Base-by-base conservation (phyloP, 1,140 invertebrate genomes). In the Pseudomyrmex concolor region DNA sequence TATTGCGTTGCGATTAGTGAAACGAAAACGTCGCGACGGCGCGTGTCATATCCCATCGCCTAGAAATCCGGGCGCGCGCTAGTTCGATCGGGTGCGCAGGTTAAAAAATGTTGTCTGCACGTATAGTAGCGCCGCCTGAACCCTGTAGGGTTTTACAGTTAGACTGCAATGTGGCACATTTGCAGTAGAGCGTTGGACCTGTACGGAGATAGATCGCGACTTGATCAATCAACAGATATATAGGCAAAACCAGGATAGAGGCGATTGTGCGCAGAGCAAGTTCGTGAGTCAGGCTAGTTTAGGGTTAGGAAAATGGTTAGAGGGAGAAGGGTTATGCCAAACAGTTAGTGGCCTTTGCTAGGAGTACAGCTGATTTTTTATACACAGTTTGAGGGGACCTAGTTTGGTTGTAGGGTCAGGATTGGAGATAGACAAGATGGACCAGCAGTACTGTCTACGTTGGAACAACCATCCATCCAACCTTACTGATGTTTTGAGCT, bases 401-500 rank as follows among this genome's bases (percentile, higher is more conserved):
- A 89, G 92, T 93, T 93, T 93, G 91, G 86, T 93, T 94, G 86
- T 92, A 94, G 93, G 92, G 92, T 91, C 89, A 91, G 91, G 92
- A 93, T 91, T 93, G 92, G 91, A 91, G 92, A 92, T 93, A 91
- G 91, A 93, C 95, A 96, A 95, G 95, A 97, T 97, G 97, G 97
- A 98, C 95, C 97, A 98, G 96, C 97, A 98, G 95, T 98, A 98
- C 95, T 98, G 97, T 95, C 96, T 98, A 92, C 96, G 97, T 94
- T 98, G 98, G 98, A 98, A 98, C 95, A 98, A 98, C 95, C 97
- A 98, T 95, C 97, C 97, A 92, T 96, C 95, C 93, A 98, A 98
- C 95, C 95, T 98, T 93, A 98, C 97, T 90, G 97, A 97, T 95
- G 97, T 98, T 91, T 95, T 98, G 90, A 97, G 97, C 92, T 97